Conservation (phyloP, 2,888 invertebrate genomes). For the Nomada ruficornis region DNA sequence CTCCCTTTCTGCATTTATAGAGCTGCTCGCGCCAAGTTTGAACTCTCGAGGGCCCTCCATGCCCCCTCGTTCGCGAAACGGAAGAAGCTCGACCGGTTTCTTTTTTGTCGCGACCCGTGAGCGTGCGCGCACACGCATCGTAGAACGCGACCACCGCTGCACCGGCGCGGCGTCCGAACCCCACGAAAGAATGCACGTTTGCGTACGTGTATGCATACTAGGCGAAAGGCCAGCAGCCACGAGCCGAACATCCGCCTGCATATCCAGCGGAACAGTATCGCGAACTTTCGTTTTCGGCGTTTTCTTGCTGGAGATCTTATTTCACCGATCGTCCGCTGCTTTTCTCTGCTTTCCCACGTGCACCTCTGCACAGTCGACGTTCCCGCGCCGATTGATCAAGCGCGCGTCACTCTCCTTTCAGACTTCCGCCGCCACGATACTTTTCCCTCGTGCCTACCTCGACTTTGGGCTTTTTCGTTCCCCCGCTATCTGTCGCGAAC, state of each 20-base stretch:
- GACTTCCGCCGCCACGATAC: constrained; percentile 2
- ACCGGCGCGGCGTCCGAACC: not conserved
- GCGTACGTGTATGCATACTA: too few relatives aligned
- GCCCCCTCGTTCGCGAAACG: constrained; percentile 55
- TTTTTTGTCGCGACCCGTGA: constrained; percentile 52
- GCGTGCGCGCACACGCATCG: constrained; percentile 19
- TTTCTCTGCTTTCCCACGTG: constrained; percentile 34
- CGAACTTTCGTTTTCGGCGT: constrained; percentile 48
- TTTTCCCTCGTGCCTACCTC: constrained; percentile 13
- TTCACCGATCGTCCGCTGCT: constrained; percentile 19
- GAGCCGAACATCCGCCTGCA: not conserved
- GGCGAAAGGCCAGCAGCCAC: too few relatives aligned
- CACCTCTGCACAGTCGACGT: constrained; percentile 47
- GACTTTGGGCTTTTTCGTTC: not conserved
- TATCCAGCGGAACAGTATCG: constrained; percentile 24
- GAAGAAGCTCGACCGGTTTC: constrained; percentile 65
- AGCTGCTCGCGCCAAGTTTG: constrained; percentile 58
- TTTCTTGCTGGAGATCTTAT: constrained; percentile 2
- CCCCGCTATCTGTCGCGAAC: not conserved
- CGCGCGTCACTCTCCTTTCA: constrained; percentile 54
- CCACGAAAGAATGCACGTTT: constrained; percentile 14
- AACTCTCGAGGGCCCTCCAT: constrained; percentile 39
- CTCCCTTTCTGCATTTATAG: constrained; percentile 52
- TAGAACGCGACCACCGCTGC: constrained; percentile 32
- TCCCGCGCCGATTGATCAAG: constrained; percentile 48